Conservation (phyloP, 2,797 vertebrate species). For the Phyllotis vaccarum region DNA sequence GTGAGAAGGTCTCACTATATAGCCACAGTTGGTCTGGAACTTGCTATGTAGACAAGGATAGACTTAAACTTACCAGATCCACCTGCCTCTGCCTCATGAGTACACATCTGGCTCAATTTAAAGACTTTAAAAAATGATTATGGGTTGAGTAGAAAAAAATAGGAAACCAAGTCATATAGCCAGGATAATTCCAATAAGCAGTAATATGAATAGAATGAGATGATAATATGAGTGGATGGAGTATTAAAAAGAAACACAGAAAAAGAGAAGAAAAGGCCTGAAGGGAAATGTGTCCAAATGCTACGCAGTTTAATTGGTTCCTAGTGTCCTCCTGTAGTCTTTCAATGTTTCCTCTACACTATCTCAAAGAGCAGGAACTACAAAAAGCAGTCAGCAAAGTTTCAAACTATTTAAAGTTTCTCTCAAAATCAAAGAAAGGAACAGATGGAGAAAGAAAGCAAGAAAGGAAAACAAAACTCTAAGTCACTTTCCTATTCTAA, state of each 20-base stretch:
- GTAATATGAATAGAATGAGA: not conserved
- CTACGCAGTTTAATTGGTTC: not conserved
- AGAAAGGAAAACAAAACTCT: not conserved
- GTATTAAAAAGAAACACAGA: conserved; percentile 9
- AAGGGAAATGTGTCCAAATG: conserved; percentile 9
- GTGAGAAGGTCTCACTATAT: not conserved
- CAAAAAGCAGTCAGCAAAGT: conserved; percentile 46
- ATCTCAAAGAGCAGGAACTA: not conserved
- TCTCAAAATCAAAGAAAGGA: not conserved
- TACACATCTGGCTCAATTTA: not conserved
- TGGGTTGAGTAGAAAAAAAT: conserved; percentile 36
- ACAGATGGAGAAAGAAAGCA: not conserved
- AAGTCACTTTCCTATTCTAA: conserved; percentile 9
- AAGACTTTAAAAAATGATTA: conserved; percentile 28
- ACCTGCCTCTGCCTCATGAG: not conserved
- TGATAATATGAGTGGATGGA: not conserved
- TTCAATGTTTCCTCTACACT: conserved; percentile 19
- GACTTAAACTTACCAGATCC: not conserved
- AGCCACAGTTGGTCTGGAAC: not conserved
- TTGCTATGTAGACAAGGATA: not conserved
- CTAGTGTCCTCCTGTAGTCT: not conserved
- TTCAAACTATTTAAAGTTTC: conserved; percentile 17
- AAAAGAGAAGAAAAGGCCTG: not conserved
- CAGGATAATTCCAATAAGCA: conserved; percentile 26
- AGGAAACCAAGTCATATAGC: conserved; percentile 25